These are phyloP conservation scores for Heliornis fulica DNA, from an alignment of 2,113 vertebrate genomes.

Conservation along the genomic window DNA sequence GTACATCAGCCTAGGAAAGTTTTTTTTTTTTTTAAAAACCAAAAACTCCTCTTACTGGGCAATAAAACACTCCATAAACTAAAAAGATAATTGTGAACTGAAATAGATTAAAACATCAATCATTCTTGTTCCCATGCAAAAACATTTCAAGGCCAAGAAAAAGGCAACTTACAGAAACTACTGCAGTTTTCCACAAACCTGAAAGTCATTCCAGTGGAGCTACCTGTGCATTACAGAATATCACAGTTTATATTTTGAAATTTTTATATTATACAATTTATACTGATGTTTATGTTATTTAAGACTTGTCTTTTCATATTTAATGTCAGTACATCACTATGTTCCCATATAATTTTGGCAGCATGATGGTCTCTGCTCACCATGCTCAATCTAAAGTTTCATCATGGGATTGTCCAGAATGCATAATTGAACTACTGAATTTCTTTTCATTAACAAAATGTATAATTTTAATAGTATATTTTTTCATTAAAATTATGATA, in stretches of 20 bases:
- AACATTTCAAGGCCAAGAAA: background rate
- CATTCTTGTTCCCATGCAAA: background rate
- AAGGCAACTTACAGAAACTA: background rate
- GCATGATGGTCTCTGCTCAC: background rate
- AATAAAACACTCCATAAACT: background rate
- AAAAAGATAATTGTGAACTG: background rate
- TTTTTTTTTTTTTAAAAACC: background rate
- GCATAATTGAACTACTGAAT: background rate
- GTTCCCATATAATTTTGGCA: background rate
- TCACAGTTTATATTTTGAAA: background rate
- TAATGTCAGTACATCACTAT: background rate
- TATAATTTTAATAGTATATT: background rate
- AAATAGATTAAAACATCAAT: background rate
- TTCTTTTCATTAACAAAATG: background rate
- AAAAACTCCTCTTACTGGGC: no score
- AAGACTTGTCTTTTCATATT: background rate
- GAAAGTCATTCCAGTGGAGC: background rate
- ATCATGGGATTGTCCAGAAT: background rate
- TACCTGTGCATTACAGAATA: background rate
- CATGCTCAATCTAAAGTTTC: background rate
- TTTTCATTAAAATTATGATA: background rate
- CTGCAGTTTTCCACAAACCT: background rate
- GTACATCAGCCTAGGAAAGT: background rate
- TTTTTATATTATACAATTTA: background rate
- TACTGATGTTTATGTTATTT: fast-evolving